Base-by-base conservation (phyloP, 1,140 invertebrate species). In the Acromyrmex heyeri region DNA sequence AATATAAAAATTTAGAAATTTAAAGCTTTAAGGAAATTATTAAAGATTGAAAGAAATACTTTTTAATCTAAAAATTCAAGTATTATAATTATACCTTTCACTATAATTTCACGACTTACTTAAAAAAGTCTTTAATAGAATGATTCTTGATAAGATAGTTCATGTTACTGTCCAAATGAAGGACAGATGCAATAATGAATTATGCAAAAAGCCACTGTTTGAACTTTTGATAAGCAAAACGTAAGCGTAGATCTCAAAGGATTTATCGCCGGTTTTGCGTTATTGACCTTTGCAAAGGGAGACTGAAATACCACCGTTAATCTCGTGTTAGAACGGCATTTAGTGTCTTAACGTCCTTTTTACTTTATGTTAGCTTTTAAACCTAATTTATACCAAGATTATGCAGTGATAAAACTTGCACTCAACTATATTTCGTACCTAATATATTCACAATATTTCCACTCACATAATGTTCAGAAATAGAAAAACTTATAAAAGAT, bases 201-300 rank as follows among this genome's bases (percentile, higher is more conserved):
- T 90, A 92, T 93, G 89, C 91, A 93, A 89, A 79, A 67, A 85
- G 34, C 24, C 61, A 55, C 78, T 88, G 73, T 93, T 93, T 93
- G 91, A 93, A 93, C 92, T 93, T 93, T 93, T 93, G 92, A 93
- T 93, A 93, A 93, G 82, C 76, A 64, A 82, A 73, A 85, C 67
- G 50, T 76, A 90, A 88, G 75, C 75, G 89, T 88, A 88, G 91
- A 88, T 87, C 57, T 72, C 38, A 24, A 48, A 79, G 61, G 81
- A 91, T 91, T 89, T 88, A 88, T 83, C 77, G 69, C 27, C 24
- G 24, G 62, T 27, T 86, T 77, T 86, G 70, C 86, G 82, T 88
- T 86, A 86, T 85, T 86, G 86, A 91, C 86, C 90, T 90, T 88
- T 87, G 57, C n/a, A 62, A 75, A 53, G 3, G 55, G 62, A 69